These are phyloP conservation scores for Adelognathus sp. DNA, from an alignment of 2,888 invertebrate species.

Conservation along the genomic window DNA sequence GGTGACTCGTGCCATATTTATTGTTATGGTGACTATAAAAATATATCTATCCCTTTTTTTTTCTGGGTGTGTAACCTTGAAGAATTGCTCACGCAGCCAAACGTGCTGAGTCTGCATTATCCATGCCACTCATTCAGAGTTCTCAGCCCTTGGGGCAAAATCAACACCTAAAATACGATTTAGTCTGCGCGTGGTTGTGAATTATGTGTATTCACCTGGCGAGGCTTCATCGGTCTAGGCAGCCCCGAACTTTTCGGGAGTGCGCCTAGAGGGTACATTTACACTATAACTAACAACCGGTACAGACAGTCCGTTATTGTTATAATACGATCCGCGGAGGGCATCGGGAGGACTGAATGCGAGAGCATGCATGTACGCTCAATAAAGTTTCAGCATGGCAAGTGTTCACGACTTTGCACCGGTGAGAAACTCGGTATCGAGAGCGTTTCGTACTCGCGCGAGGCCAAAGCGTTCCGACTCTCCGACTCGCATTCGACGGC, in stretches of 20 bases:
- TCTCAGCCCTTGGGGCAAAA: neutral
- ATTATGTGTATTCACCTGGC: slow-evolving; percentile 23
- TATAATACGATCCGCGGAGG: slow-evolving; percentile 32
- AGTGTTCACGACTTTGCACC: slow-evolving; percentile 23
- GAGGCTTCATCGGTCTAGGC: neutral
- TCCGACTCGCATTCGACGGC: slow-evolving; percentile 54
- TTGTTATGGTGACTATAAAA: no score
- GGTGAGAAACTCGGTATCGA: slow-evolving; percentile 34
- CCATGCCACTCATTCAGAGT: no score
- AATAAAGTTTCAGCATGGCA: slow-evolving; percentile 64
- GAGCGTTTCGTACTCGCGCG: slow-evolving; percentile 32
- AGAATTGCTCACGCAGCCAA: no score
- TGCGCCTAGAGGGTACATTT: slow-evolving; percentile 8
- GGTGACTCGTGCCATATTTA: no score
- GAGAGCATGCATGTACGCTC: slow-evolving; percentile 36
- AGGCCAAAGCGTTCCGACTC: slow-evolving; percentile 33
- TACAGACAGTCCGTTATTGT: slow-evolving; percentile 35
- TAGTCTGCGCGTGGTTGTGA: neutral
- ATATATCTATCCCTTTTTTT: no score
- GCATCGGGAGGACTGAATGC: neutral
- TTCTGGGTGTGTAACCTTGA: no score
- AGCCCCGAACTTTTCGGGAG: slow-evolving; percentile 8
- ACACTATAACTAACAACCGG: neutral
- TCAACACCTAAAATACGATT: neutral
- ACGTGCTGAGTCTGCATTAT: no score